These are phyloP conservation scores for Prionace glauca DNA, from an alignment of 2,797 vertebrate species.

Conservation along the genomic window DNA sequence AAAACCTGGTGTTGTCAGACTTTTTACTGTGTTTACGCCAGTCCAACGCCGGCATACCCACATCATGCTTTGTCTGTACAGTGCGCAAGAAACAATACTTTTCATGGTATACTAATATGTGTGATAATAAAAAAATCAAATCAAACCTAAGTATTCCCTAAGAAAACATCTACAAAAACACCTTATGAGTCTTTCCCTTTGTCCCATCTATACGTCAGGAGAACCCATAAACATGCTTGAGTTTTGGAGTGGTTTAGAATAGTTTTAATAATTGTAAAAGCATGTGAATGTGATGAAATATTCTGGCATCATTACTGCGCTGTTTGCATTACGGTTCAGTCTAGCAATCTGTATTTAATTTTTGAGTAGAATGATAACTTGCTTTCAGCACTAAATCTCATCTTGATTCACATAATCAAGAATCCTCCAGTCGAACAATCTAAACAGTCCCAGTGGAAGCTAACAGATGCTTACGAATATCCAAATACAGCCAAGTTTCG, in stretches of 20 bases:
- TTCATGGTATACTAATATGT: too few relatives aligned
- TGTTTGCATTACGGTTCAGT: not conserved
- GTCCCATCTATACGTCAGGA: not conserved
- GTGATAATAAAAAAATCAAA: too few relatives aligned
- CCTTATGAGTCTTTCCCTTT: not conserved
- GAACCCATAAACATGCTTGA: not conserved
- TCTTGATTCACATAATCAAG: slow-evolving; percentile 6
- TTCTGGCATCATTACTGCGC: not conserved
- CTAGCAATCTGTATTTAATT: slow-evolving; percentile 31
- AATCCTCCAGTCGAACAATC: not conserved
- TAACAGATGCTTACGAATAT: not conserved
- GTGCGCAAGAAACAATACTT: too few relatives aligned
- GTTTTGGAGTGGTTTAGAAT: not conserved
- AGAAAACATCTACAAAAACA: not conserved
- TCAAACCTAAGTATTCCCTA: not conserved
- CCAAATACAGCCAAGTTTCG: not conserved
- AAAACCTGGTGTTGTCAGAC: too few relatives aligned
- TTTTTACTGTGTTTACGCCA: too few relatives aligned
- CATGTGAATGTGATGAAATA: slow-evolving; percentile 22
- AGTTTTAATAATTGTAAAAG: not conserved
- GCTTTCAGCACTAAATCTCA: slow-evolving; percentile 9
- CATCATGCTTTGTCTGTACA: too few relatives aligned
- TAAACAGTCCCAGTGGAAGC: slow-evolving; percentile 9
- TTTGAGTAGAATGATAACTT: not conserved
- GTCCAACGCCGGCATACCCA: too few relatives aligned